Base-by-base conservation (phyloP, 2,113 vertebrate species). In the Ochotona curzoniae region DNA sequence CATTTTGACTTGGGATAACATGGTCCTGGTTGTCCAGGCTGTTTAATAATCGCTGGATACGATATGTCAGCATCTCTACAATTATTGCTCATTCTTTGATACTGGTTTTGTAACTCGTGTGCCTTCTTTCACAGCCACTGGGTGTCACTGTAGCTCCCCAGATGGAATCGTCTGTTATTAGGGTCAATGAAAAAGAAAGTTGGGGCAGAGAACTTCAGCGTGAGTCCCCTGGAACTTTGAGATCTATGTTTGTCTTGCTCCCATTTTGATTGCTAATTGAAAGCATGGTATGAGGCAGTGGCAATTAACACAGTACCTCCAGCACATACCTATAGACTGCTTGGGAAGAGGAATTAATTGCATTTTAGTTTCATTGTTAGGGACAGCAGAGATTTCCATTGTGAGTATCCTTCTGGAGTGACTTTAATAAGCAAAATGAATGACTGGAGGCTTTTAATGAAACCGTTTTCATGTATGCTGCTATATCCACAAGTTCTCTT, bases 81-180 rank as follows among this genome's bases (percentile, higher is more conserved):
- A 15, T 25, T 2, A 47, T 23, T 82, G 57, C n/a, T 21, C 23
- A 67, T 69, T 21, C 57, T 71, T 49, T 83, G 14, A 2, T 7
- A 5, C 25, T 23, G 0, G 1, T 83, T 87, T 85, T 92, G 11
- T 69, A 83, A 49, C 32, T 66, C 9, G 28, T 35, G 60, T 93
- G 63, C 74, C 95, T 87, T 66, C 11, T 71, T 47, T 79, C 7
- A 38, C 30, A 79, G 54, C 97, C 97, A 97, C 97, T 97, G 76
- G 97, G 25, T 97, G 97, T 95, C 97, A 96, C 90, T 97, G 23
- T 95, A 70, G 96, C 71, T 95, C 95, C 84, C 95, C 73, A 80
- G 76, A 96, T 96, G 69, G 54, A 94, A 13, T 35, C 30, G 4
- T 28, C 7, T 38, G 61, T 38, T 71, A 51, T 70, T 10, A 66